These are phyloP conservation scores for Elgaria multicarinata DNA, from an alignment of 2,113 vertebrate species.

Conservation along the genomic window DNA sequence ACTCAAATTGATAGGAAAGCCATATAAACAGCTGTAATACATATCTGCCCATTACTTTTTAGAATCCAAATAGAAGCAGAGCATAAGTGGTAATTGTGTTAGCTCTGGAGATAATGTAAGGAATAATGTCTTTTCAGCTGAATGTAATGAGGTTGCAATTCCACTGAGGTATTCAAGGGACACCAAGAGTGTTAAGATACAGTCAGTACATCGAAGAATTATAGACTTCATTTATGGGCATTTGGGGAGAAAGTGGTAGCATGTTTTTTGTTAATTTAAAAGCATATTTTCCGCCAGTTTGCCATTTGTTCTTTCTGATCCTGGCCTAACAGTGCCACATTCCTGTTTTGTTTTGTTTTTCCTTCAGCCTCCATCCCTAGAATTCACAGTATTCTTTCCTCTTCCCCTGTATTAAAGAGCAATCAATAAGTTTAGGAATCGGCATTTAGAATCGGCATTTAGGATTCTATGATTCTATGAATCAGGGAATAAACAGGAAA, in stretches of 20 bases:
- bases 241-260: constrained; percentile 43
- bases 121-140: constrained; percentile 49
- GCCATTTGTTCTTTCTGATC: constrained; percentile 66
- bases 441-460: not conserved
- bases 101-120: constrained; percentile 38
- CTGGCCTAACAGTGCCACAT: constrained; percentile 12
- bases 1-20: constrained; percentile 37
- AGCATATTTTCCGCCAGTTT: constrained; percentile 58
- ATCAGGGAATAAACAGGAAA: not conserved
- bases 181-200: constrained; percentile 56
- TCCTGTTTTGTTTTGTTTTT: constrained; percentile 31
- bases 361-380: constrained; percentile 19
- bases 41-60: constrained; percentile 26
- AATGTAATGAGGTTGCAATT: constrained; percentile 55
- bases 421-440: not conserved
- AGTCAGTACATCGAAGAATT: constrained; percentile 63
- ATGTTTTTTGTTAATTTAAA: constrained; percentile 44
- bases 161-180: constrained; percentile 49
- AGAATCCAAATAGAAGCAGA: constrained; percentile 21
- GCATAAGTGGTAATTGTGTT: not conserved
- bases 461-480: too few relatives aligned
- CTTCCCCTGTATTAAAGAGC: not conserved
- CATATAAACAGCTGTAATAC: constrained; percentile 16
- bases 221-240: constrained; percentile 65
- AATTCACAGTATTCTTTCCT: constrained; percentile 18